Percentiles rank a stretch among this genome's conserved stretches.
These are phyloP conservation scores for Muntiacus muntjak DNA, from an alignment of 2,113 vertebrate genomes.

Conservation along the genomic window DNA sequence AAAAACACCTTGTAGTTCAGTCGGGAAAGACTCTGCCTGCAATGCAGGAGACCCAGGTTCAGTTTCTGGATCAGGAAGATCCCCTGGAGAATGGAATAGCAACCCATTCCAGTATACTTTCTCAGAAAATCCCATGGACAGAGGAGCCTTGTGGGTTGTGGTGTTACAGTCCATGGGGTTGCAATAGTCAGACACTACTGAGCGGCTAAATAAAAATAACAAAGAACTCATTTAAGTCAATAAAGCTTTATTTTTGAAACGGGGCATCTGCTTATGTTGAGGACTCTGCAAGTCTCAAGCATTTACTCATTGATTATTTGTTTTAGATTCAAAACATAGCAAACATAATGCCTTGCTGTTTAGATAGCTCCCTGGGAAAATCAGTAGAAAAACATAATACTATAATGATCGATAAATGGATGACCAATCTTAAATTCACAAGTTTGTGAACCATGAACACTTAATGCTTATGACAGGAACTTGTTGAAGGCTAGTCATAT, in stretches of 20 bases:
- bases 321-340: not conserved
- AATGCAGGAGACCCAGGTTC: not conserved
- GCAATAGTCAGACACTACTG: fast-evolving
- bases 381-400: not conserved
- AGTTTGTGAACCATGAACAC: not conserved
- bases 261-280: not conserved
- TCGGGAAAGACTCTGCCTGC: not conserved
- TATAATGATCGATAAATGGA: not conserved
- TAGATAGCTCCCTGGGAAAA: fast-evolving
- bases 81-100: not conserved
- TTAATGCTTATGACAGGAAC: not conserved
- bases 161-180: not conserved
- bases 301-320: not conserved
- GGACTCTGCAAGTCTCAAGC: not conserved
- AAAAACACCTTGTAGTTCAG: not conserved
- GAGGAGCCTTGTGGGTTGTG: not conserved
- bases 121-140: not conserved
- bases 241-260: not conserved
- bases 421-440: not conserved
- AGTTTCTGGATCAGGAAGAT: not conserved
- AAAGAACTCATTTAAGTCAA: not conserved
- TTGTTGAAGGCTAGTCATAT: not conserved
- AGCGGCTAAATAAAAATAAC: not conserved
- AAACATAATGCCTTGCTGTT: not conserved
- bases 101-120: not conserved